These are phyloP conservation scores for Arion vulgaris DNA, from an alignment of 1,140 invertebrate genomes.

Conservation along the genomic window DNA sequence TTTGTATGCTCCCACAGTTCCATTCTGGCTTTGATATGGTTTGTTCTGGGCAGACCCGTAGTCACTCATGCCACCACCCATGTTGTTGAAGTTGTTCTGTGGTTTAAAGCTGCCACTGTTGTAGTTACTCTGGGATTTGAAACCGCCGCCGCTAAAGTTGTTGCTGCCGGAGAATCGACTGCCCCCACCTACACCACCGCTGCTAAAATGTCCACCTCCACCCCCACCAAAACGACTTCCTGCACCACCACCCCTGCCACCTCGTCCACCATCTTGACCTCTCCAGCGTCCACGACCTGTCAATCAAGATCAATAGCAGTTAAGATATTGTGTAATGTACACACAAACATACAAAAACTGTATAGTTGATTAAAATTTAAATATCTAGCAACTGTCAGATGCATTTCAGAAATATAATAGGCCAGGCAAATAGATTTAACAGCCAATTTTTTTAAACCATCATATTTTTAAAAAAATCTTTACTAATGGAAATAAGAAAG, in stretches of 20 bases:
- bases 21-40: background rate
- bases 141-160: background rate
- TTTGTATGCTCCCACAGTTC: conserved; percentile 8
- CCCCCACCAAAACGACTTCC: background rate
- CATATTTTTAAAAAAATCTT: too few species aligned
- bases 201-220: conserved; percentile 9
- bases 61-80: background rate
- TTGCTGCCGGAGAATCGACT: background rate
- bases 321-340: too few species aligned
- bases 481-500: too few species aligned
- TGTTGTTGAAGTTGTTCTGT: conserved; percentile 11
- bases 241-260: conserved; percentile 3
- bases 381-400: too few species aligned
- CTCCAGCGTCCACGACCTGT: conserved; percentile 45
- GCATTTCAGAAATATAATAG: too few species aligned
- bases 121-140: background rate
- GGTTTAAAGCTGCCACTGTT: conserved; percentile 5
- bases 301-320: too few species aligned
- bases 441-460: too few species aligned
- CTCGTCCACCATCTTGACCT: background rate
- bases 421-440: too few species aligned
- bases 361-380: too few species aligned
- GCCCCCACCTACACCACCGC: background rate
- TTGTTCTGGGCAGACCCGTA: background rate
- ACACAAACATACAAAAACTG: too few species aligned